Base-by-base conservation (phyloP, 2,113 vertebrate species). In the Callipepla squamata region DNA sequence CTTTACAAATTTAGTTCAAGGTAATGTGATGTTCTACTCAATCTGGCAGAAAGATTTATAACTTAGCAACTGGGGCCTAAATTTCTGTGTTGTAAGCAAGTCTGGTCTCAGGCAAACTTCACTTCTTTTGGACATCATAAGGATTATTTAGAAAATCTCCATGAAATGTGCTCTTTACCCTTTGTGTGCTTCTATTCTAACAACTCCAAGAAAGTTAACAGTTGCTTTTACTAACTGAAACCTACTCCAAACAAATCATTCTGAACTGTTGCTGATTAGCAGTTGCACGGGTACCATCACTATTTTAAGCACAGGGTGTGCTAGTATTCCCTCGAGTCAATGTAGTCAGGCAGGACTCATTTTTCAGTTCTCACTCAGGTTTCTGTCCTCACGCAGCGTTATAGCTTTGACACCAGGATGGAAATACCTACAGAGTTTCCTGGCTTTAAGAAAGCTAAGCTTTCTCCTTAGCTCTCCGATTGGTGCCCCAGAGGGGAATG, bases 1-100 rank as follows among this genome's bases (percentile, higher is more conserved):
- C 96, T 96, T 96, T 96, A 96, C 92, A 94, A 93, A 96, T 95
- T 94, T 92, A 96, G 91, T 94, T 92, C 94, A 96, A 92, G 93
- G 87, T 94, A 96, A 94, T 87, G 65, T 91, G 93, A 94, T 62
- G 90, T 86, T 94, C 85, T 81, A 75, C 73, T 65, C 82, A 93
- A 80, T 87, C 73, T 96, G 82, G 87, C 93, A 96, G 89, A 80
- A 96, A 96, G 87, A 96, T 96, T 96, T 95, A 96, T 94, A 95
- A 93, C 89, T 83, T 79, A 85, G 84, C 95, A 93, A 96, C 81
- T 69, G 55, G 45, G 85, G 89, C 78, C 89, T 95, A 92, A 93
- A 94, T 94, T 95, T 94, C 82, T 92, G 82, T 91, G 87, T 77
- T 91, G 91, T 94, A 96, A 95, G 78, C 93, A 96, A 91, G 91